Evolutionary conservation across 2,113 vertebrate genomes (phyloP), one percentile per base, ranked within the genome.

Genomic region (Aplodontia rufa): DNA sequence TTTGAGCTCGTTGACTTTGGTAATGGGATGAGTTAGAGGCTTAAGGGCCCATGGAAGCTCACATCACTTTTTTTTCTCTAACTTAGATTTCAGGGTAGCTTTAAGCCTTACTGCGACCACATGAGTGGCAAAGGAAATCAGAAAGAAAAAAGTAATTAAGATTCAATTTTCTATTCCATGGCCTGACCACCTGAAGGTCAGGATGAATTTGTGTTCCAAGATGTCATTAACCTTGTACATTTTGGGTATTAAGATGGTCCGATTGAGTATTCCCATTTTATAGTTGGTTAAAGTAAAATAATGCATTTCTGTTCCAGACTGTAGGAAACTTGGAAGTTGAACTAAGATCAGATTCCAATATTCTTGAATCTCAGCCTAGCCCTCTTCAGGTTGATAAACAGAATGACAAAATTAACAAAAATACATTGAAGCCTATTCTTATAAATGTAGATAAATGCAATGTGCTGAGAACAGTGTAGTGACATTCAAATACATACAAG

Each of bases 151-250:
- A 66, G 30, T 55, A 92, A 89, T 87, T 83, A 97, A 83, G 35
- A 69, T 96, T 94, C 37, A 76, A n/a, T 94, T 96, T 96, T 94
- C 76, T 94, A 53, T 55, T 80, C 30, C 72, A 28, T 55, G 32
- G 42, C 14, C 47, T 72, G 58, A 72, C 95, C 81, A 87, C 22
- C 69, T 64, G 37, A 95, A 45, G 75, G 32, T 60, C 30, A 92
- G 10, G 45, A n/a, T 92, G n/a, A 94, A 90, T 93, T 87, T 24
- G 12, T 95, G 78, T 78, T 71, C 55, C 19, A 42, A 72, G 49
- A 81, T 19, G 3, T 82, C 62, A 93, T 72, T 82, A 86, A 69
- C 42, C 3, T 87, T 75, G 53, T 32, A 47, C 12, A 69, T 37
- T 86, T 78, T 5, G 42, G 22, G 14, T 79, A 53, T 89, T 74